Base-by-base conservation (phyloP, 2,113 vertebrate genomes). In the Pseudorectes ferrugineus region DNA sequence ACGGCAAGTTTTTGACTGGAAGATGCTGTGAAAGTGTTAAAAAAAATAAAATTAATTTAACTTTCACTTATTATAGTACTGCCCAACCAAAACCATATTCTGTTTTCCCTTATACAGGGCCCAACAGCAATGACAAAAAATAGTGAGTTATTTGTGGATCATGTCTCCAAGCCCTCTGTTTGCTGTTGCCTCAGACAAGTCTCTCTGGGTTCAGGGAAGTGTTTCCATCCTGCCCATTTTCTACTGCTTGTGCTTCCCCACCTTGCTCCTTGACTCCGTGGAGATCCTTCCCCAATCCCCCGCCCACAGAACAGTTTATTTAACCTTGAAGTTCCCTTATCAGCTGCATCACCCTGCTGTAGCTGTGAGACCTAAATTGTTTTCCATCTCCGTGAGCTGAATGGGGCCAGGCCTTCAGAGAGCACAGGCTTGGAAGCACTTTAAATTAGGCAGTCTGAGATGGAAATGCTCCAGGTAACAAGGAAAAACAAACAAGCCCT, bases 241-340 rank as follows among this genome's bases (percentile, higher is more conserved):
- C 31, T 40, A 59, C 61, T 58, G 86, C 42, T 70, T 40, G 26
- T 26, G 28, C 18, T 78, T 61, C 38, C 7, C 40, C 31, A 29
- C 6, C 55, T 58, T 54, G 11, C 25, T 51, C 48, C 68, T 72
- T 28, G n/a, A 54, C 46, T 90, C 68, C 62, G 33, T 58, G 29
- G 65, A 88, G 79, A 93, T 65, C 73, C 21, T 78, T 91, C 72
- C 59, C n/a, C 55, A 33, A 3, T 49, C 20, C 75, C 63, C 61
- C 28, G n/a, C 59, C 42, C 51, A 51, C 55, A 74, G 63, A 92
- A 85, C 14, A 29, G 52, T 88, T 78, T 88, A 59, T 96, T 96
- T 97, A 97, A 97, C 96, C 97, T 97, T 96, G 92, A 93, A 74
- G 23, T 71, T 95, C 80, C 77, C 70, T 97, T 97, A 96, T 95